These are phyloP conservation scores for Selenia dentaria DNA, from an alignment of 2,888 invertebrate genomes.

Conservation along the genomic window DNA sequence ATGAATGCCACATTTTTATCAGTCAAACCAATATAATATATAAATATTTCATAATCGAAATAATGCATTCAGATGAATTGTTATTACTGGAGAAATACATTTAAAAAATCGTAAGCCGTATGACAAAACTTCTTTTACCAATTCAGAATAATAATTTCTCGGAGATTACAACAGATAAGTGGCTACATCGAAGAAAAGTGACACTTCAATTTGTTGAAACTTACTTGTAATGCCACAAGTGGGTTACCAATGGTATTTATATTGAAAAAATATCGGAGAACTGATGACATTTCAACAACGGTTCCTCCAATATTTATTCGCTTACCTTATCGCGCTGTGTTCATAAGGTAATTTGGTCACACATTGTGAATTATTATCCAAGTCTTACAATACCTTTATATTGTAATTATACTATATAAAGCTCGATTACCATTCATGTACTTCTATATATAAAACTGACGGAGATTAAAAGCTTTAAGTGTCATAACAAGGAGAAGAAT, in stretches of 20 bases:
- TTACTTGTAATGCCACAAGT: slow-evolving; percentile 40
- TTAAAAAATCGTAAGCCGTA: too few species aligned
- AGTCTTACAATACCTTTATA: too few species aligned
- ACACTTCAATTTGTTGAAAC: slow-evolving; percentile 66
- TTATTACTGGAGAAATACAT: too few species aligned
- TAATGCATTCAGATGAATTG: too few species aligned
- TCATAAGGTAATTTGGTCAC: slow-evolving; percentile 39
- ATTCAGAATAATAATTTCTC: slow-evolving; percentile 48
- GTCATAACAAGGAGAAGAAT: slow-evolving; percentile 28
- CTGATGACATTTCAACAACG: slow-evolving; percentile 68
- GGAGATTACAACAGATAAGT: slow-evolving; percentile 52
- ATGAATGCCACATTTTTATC: too few species aligned
- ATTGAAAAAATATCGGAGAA: slow-evolving; percentile 55
- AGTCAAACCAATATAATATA: too few species aligned
- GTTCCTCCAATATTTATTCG: slow-evolving; percentile 62
- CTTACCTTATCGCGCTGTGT: slow-evolving; percentile 43
- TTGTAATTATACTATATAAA: slow-evolving; percentile 48
- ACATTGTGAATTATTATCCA: slow-evolving; percentile 46
- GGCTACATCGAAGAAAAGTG: slow-evolving; percentile 57
- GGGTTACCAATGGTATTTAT: slow-evolving; percentile 59
- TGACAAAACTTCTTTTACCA: slow-evolving; percentile 25
- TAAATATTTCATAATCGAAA: too few species aligned
- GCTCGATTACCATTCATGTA: slow-evolving; percentile 40
- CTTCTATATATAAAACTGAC: slow-evolving; percentile 52
- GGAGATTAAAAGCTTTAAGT: slow-evolving; percentile 47